Conservation (phyloP, 2,113 vertebrate species). For the Felis chaus region DNA sequence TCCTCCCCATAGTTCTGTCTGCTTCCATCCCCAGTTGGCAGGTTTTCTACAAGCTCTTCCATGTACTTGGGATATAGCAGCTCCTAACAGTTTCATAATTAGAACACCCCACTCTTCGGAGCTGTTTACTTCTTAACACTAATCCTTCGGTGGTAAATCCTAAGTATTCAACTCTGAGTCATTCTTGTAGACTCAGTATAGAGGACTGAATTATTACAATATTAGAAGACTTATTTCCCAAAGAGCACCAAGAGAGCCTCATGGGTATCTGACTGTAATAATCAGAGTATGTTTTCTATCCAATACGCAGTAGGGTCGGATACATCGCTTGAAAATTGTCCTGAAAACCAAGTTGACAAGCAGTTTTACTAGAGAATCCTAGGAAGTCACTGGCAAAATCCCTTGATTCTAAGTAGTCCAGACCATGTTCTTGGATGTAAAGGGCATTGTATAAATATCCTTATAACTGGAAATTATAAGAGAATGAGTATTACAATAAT, state of each 20-base stretch:
- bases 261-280: neutral
- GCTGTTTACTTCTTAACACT: neutral
- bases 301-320: neutral
- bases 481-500: neutral
- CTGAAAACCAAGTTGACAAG: neutral
- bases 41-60: neutral
- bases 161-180: neutral
- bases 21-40: neutral
- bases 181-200: neutral
- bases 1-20: neutral
- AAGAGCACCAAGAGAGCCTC: neutral
- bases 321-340: neutral
- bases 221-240: neutral
- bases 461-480: neutral
- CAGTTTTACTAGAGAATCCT: constrained; percentile 1
- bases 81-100: neutral
- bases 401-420: neutral
- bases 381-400: neutral
- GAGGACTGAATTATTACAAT: neutral
- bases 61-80: neutral
- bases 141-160: neutral
- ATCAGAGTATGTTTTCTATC: neutral
- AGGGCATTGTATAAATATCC: neutral
- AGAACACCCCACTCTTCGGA: neutral
- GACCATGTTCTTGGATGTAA: neutral